phyloP scores from a whole-genome alignment of 2,888 invertebrate species.

The Orthosia incerta region DNA sequence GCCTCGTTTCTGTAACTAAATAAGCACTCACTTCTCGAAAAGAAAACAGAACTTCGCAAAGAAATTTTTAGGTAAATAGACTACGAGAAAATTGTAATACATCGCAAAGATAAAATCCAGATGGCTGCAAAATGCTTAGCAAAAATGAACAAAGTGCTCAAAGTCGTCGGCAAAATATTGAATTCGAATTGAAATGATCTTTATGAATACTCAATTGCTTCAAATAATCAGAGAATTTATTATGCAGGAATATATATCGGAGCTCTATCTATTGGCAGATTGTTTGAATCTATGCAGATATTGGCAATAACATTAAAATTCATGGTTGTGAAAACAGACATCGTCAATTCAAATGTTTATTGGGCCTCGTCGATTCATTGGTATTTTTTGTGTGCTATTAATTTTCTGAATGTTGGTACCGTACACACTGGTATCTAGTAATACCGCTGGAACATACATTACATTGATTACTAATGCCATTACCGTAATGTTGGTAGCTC shows the following conservation, averaged over 20 bases:
- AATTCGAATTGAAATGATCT: slow-evolving; percentile 70
- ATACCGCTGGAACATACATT: slow-evolving; percentile 35
- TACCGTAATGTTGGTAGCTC: slow-evolving; percentile 53
- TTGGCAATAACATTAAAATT: slow-evolving; percentile 61
- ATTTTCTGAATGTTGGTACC: slow-evolving; percentile 39
- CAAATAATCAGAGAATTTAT: slow-evolving; percentile 68
- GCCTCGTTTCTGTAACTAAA: slow-evolving; percentile 81
- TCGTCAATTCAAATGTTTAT: slow-evolving; percentile 52
- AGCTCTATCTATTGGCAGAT: slow-evolving; percentile 44
- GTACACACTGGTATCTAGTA: not conserved
- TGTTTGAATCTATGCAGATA: slow-evolving; percentile 59
- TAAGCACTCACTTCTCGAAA: slow-evolving; percentile 75
- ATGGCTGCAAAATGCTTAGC: slow-evolving; percentile 74
- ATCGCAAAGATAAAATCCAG: slow-evolving; percentile 78
- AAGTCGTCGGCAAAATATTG: slow-evolving; percentile 72
- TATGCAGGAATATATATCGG: slow-evolving; percentile 50
- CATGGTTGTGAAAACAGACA: slow-evolving; percentile 57
- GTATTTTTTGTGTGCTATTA: slow-evolving; percentile 42
- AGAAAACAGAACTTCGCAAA: slow-evolving; percentile 78
- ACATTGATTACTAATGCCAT: slow-evolving; percentile 57
- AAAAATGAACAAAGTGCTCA: slow-evolving; percentile 74
- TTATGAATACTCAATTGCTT: slow-evolving; percentile 72
- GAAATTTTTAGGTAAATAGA: slow-evolving; percentile 78
- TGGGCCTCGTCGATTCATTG: slow-evolving; percentile 27
- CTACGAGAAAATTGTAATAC: slow-evolving; percentile 78